Percentiles rank a stretch among this genome's conserved stretches.
phyloP scores from a whole-genome alignment of 2,113 vertebrate species.

The Nymphicus hollandicus region DNA sequence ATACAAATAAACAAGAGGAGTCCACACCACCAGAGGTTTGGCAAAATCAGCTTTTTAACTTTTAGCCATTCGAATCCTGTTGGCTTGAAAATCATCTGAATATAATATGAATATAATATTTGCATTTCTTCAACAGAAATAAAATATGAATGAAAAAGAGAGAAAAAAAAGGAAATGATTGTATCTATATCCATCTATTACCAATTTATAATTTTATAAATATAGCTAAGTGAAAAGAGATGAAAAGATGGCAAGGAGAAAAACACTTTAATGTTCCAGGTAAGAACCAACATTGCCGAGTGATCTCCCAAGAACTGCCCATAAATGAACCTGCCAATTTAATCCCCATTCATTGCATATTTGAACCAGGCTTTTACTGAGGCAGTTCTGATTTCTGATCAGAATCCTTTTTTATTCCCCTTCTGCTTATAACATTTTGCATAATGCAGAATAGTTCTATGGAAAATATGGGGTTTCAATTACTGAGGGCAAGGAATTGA shows the following conservation, averaged over 20 bases:
- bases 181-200: background rate
- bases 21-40: background rate
- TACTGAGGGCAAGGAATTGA: background rate
- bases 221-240: background rate
- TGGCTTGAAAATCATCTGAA: background rate
- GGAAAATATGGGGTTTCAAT: background rate
- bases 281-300: background rate
- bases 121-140: background rate
- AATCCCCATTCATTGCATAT: background rate
- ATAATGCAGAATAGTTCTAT: background rate
- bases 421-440: background rate
- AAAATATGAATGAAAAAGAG: background rate
- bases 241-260: background rate
- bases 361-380: background rate
- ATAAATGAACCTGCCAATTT: background rate
- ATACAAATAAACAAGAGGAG: background rate
- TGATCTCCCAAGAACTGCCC: background rate
- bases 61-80: background rate
- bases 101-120: background rate
- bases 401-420: background rate
- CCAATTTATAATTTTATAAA: background rate
- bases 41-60: background rate
- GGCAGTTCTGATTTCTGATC: background rate
- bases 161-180: fast-evolving
- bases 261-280: background rate